Percentiles rank a stretch among this genome's conserved stretches.
Evolutionary conservation across 2,797 vertebrate species (phyloP).

Genomic region (Sternarchorhynchus goeldii): DNA sequence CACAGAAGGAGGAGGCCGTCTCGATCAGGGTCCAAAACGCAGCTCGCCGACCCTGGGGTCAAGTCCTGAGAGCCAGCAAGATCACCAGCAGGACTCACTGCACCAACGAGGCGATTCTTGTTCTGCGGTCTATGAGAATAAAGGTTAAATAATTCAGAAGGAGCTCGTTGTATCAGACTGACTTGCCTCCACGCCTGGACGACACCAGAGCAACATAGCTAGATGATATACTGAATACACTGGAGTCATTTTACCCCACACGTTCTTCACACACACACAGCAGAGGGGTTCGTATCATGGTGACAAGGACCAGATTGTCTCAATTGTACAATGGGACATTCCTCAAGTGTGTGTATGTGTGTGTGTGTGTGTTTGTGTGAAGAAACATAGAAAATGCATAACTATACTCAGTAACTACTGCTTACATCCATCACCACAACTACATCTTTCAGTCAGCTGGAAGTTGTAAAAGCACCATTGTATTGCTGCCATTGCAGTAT

Average conservation of each 20-base stretch:
- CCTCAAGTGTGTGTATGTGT: constrained; percentile 12
- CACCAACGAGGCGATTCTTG: constrained; percentile 48
- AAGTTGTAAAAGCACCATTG: neutral
- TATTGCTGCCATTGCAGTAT: neutral
- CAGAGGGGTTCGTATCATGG: constrained; percentile 48
- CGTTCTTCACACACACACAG: constrained; percentile 64
- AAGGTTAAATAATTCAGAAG: constrained; percentile 75
- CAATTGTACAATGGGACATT: constrained; percentile 39
- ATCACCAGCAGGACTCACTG: constrained; percentile 26
- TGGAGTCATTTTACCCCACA: constrained; percentile 72
- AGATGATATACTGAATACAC: constrained; percentile 73
- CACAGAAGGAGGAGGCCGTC: constrained; percentile 22
- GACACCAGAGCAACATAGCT: constrained; percentile 64
- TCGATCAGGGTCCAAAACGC: constrained; percentile 1
- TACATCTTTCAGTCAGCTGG: neutral
- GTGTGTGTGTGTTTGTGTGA: neutral
- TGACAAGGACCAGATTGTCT: constrained; percentile 47
- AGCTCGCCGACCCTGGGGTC: constrained; percentile 9
- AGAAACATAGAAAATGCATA: neutral
- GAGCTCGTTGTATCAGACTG: constrained; percentile 66
- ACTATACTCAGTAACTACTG: constrained; percentile 2
- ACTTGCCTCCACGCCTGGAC: constrained; percentile 70
- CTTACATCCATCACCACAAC: neutral
- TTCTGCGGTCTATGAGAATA: constrained; percentile 57
- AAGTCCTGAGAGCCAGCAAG: constrained; percentile 23